A percentile compares a stretch with the other conserved stretches of the same genome.
Evolutionary conservation across 92 coral and sea anemone species (phyloP).

Genomic region (Porites evermanni): DNA sequence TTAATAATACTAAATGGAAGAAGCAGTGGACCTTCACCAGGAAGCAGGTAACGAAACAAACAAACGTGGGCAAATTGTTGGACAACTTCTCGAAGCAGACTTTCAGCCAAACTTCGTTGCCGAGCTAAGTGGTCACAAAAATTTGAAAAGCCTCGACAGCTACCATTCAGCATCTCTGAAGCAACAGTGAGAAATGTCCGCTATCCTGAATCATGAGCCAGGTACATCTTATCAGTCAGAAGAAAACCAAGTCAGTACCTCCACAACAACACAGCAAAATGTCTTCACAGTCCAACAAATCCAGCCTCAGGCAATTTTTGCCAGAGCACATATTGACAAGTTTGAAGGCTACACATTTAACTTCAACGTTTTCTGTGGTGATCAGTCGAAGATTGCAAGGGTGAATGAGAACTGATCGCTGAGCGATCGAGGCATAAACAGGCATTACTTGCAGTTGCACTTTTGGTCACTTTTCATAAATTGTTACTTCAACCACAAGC

Average conservation of each 20-base stretch:
- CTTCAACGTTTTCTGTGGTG: neutral
- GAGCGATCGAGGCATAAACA: neutral
- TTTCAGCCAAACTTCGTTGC: too few species aligned
- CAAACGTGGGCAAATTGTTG: too few species aligned
- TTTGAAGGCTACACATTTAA: neutral
- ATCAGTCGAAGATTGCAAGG: neutral
- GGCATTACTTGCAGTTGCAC: neutral
- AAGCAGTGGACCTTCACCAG: too few species aligned
- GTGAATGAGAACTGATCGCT: too few species aligned
- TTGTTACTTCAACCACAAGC: neutral
- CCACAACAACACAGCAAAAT: neutral
- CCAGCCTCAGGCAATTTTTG: too few species aligned
- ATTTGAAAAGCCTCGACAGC: neutral
- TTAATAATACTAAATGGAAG: too few species aligned
- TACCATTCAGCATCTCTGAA: neutral
- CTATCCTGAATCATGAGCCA: too few species aligned
- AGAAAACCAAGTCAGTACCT: neutral
- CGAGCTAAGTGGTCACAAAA: too few species aligned
- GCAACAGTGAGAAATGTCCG: too few species aligned
- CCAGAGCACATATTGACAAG: neutral
- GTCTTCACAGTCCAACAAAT: neutral
- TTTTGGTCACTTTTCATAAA: too few species aligned
- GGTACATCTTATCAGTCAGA: neutral
- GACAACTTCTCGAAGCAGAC: too few species aligned
- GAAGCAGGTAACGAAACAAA: too few species aligned